A percentile compares a stretch with the other conserved stretches of the same genome.
These are phyloP conservation scores for Bothrops jararaca DNA, from an alignment of 2,113 vertebrate genomes.

Conservation along the genomic window DNA sequence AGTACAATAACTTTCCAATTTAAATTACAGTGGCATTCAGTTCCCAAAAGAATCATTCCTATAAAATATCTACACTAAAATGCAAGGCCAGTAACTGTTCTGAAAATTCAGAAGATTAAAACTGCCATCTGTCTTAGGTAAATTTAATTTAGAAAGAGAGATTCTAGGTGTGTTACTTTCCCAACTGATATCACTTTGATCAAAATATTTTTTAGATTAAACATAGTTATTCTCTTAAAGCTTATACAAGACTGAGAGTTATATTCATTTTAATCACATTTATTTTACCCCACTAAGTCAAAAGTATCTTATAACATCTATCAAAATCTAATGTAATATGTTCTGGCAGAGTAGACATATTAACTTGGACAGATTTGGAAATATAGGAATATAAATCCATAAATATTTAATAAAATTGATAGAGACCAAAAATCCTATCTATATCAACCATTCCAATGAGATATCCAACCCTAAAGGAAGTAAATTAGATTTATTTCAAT, in stretches of 20 bases:
- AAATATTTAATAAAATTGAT: not conserved
- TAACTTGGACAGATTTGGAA: not conserved
- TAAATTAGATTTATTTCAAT: not conserved
- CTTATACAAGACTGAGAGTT: not conserved
- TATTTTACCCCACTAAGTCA: too few relatives aligned
- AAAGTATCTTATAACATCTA: not conserved
- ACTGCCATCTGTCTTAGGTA: not conserved
- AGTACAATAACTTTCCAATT: not conserved
- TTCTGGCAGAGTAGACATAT: not conserved
- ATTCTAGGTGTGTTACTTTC: not conserved
- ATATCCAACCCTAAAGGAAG: not conserved
- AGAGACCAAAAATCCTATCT: not conserved
- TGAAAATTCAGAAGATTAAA: not conserved
- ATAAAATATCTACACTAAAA: not conserved
- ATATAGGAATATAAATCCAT: not conserved
- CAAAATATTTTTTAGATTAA: not conserved
- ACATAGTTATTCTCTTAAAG: not conserved
- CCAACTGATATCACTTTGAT: not conserved
- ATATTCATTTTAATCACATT: not conserved
- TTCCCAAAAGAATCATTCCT: not conserved
- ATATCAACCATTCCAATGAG: not conserved
- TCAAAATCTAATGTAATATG: not conserved
- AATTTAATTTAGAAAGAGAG: not conserved
- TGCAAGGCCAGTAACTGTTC: not conserved
- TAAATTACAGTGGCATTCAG: not conserved